Evolutionary conservation across 2,113 vertebrate species (phyloP).

Genomic region (Crotophaga sulcirostris): DNA sequence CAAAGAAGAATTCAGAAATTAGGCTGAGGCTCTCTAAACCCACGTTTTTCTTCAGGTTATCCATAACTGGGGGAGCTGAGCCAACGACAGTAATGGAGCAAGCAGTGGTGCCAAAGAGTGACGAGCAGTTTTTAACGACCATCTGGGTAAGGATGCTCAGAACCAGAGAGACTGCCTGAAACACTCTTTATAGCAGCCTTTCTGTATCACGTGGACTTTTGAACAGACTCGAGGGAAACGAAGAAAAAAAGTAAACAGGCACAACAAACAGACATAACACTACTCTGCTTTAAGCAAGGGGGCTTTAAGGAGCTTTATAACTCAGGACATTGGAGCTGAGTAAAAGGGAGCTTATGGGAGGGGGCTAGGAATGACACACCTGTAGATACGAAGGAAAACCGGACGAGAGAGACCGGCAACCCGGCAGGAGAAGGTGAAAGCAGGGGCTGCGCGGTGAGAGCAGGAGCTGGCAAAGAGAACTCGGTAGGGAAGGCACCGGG

Average conservation of each 20-base stretch:
- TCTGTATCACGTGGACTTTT: background rate
- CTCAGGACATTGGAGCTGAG: background rate
- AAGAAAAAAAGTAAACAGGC: too few relatives aligned
- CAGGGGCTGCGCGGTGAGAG: fast-evolving
- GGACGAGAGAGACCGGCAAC: fast-evolving
- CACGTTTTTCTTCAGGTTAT: background rate
- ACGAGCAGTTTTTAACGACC: background rate
- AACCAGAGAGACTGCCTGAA: background rate
- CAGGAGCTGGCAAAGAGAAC: background rate
- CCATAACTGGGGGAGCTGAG: background rate
- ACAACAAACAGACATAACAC: background rate
- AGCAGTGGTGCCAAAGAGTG: background rate
- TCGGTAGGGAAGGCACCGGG: background rate
- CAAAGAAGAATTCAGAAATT: background rate
- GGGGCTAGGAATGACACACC: background rate
- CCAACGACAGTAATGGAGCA: background rate
- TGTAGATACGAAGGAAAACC: background rate
- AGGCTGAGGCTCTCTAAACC: background rate
- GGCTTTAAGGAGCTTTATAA: background rate
- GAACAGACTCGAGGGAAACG: fast-evolving
- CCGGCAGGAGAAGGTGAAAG: fast-evolving
- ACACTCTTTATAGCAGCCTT: background rate
- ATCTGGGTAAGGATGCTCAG: background rate
- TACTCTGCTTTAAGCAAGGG: too few relatives aligned
- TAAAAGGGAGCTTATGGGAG: background rate